phyloP scores from a whole-genome alignment of 2,888 invertebrate genomes.

The Corbicula japonica region DNA sequence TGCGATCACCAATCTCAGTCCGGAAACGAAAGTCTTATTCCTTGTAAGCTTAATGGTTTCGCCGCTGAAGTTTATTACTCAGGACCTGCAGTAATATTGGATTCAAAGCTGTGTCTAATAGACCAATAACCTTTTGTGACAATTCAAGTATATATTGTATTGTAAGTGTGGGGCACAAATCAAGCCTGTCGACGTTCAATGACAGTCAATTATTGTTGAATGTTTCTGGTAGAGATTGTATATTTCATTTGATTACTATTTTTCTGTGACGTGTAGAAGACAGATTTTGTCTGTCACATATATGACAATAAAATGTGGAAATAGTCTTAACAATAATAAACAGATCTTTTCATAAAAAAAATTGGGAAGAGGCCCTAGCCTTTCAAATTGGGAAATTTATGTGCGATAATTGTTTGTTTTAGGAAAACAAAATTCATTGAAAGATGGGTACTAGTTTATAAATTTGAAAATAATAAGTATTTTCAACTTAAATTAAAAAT shows the following conservation, averaged over 20 bases:
- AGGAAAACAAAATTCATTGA: no score
- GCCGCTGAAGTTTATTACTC: slow-evolving; percentile 49
- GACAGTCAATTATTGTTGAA: slow-evolving; percentile 41
- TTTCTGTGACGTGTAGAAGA: no score
- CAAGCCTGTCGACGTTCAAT: slow-evolving; percentile 21
- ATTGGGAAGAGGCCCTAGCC: no score
- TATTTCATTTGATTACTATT: slow-evolving; percentile 24
- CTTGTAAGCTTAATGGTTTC: slow-evolving; percentile 57
- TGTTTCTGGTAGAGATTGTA: slow-evolving; percentile 25
- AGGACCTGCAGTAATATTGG: slow-evolving; percentile 48
- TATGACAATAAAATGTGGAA: no score
- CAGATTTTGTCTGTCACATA: no score
- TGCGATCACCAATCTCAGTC: slow-evolving; percentile 49
- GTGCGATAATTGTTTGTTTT: no score
- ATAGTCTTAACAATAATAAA: no score
- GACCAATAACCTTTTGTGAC: slow-evolving; percentile 49
- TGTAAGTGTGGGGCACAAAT: slow-evolving; percentile 34
- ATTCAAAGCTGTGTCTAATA: slow-evolving; percentile 44
- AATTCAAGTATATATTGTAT: slow-evolving; percentile 54
- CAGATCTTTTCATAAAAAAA: no score
- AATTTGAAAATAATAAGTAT: no score
- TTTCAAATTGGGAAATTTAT: no score
- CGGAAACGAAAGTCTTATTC: slow-evolving; percentile 55
- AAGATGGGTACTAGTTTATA: no score
- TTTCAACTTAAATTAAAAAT: no score